phyloP scores from a whole-genome alignment of 1,140 invertebrate species.

The Drosophila lacertosa region DNA sequence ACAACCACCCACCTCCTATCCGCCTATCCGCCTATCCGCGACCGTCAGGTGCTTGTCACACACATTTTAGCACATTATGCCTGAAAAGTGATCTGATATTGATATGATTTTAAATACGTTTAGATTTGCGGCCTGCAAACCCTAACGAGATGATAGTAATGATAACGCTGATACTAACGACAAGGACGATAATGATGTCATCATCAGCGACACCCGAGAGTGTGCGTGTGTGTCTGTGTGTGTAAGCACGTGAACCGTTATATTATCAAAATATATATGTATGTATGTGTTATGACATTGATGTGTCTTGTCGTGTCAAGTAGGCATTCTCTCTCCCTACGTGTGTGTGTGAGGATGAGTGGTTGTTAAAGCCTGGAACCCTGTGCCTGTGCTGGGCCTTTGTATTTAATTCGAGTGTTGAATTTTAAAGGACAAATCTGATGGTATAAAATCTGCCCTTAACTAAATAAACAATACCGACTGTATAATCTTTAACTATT shows the following conservation, averaged over 20 bases:
- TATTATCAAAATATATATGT: too few species aligned
- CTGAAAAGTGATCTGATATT: conserved; percentile 63
- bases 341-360: conserved; percentile 17
- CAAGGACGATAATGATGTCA: not conserved
- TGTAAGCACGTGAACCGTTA: conserved; percentile 44
- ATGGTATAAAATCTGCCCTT: too few species aligned
- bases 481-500: too few species aligned
- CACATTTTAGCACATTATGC: conserved; percentile 54
- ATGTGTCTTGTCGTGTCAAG: conserved; percentile 71
- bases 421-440: too few species aligned
- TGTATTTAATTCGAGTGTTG: too few species aligned
- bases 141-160: conserved; percentile 30
- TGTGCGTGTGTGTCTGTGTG: conserved; percentile 4
- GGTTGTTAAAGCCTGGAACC: conserved; percentile 17
- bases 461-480: too few species aligned
- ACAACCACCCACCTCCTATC: conserved; percentile 4
- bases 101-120: conserved; percentile 70
- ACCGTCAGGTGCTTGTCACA: conserved; percentile 25
- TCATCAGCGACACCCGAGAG: not conserved
- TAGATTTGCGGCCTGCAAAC: conserved; percentile 18
- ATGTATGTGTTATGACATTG: conserved; percentile 65
- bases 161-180: not conserved
- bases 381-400: conserved; percentile 1
- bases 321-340: conserved; percentile 27
- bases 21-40: conserved; percentile 1